Evolutionary conservation across 2,113 vertebrate genomes (phyloP).

Genomic region (Sceloporus undulatus): DNA sequence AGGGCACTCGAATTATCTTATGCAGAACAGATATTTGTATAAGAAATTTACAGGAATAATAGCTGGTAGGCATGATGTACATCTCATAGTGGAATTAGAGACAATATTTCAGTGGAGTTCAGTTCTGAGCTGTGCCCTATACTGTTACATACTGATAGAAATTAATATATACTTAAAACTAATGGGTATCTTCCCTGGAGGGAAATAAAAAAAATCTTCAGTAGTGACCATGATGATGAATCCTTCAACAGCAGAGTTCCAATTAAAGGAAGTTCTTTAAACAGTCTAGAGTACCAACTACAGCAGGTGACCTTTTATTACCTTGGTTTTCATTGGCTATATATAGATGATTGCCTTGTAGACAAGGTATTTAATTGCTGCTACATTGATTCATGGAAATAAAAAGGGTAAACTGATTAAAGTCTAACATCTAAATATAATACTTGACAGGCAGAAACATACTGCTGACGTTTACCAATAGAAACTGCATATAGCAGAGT

Average conservation of each 20-base stretch:
- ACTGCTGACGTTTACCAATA: slow-evolving; percentile 13
- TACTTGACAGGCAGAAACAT: slow-evolving; percentile 23
- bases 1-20: not conserved
- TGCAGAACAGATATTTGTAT: not conserved
- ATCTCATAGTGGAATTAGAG: not conserved
- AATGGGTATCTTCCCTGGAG: not conserved
- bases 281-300: slow-evolving; percentile 18
- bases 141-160: not conserved
- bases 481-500: slow-evolving; percentile 7
- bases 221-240: not conserved
- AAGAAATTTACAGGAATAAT: not conserved
- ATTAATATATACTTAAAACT: not conserved
- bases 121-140: not conserved
- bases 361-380: slow-evolving; percentile 46
- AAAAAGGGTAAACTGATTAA: slow-evolving; percentile 41
- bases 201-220: too few relatives aligned
- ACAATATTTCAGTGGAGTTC: not conserved
- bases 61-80: not conserved
- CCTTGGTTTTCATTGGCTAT: slow-evolving; percentile 31
- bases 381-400: slow-evolving; percentile 39
- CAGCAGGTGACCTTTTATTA: slow-evolving; percentile 31
- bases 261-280: slow-evolving; percentile 11
- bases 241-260: slow-evolving; percentile 1
- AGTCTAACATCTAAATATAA: slow-evolving; percentile 30
- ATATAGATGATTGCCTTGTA: slow-evolving; percentile 41